These are phyloP conservation scores for Craterocephalus amniculus DNA, from an alignment of 2,797 vertebrate genomes.

Conservation along the genomic window DNA sequence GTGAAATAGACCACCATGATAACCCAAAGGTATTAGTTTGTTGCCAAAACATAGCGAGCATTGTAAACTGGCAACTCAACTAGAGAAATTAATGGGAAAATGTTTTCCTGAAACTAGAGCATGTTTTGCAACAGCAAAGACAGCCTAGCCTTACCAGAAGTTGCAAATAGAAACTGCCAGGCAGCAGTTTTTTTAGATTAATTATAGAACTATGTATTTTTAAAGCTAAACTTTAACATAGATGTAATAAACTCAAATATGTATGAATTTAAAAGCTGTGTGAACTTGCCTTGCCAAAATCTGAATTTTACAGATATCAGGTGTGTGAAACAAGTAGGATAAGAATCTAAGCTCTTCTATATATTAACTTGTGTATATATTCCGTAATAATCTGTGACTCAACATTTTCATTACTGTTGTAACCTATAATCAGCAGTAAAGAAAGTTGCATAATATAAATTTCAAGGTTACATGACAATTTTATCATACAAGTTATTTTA, in stretches of 20 bases:
- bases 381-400: not conserved
- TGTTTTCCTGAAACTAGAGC: not conserved
- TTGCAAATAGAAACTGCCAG: too few relatives aligned
- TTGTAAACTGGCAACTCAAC: not conserved
- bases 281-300: too few relatives aligned
- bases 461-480: too few relatives aligned
- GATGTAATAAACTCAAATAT: not conserved
- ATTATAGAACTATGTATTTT: too few relatives aligned
- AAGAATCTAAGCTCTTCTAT: not conserved
- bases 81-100: not conserved
- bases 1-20: not conserved
- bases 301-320: not conserved
- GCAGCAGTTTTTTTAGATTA: too few relatives aligned
- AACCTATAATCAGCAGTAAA: too few relatives aligned
- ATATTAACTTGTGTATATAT: not conserved
- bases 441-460: too few relatives aligned
- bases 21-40: not conserved
- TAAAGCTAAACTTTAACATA: not conserved
- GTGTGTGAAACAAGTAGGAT: not conserved
- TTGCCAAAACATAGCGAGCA: too few relatives aligned
- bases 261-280: too few relatives aligned
- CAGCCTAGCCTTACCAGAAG: not conserved
- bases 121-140: not conserved
- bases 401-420: not conserved
- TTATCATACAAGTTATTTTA: too few relatives aligned